Evolutionary conservation across 2,888 invertebrate genomes (phyloP), one percentile per base, ranked within the genome.

Genomic region (Drosophila kuntzei): DNA sequence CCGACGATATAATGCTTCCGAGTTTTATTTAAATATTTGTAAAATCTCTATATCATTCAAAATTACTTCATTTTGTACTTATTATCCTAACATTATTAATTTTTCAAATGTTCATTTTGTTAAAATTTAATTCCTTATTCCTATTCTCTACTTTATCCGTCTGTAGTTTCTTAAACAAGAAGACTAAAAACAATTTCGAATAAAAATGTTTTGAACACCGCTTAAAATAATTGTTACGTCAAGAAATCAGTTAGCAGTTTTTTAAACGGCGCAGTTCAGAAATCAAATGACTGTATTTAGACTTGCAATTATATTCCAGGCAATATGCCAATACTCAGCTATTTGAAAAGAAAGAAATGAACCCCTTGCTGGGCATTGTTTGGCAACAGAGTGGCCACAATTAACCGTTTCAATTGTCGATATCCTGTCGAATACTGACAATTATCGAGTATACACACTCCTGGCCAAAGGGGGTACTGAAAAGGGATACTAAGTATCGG

Each of bases 351-450:
- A 20, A 11, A 11, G 36, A 6, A 36, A 7, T 46, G n/a, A 36
- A 57, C 12, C 34, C 43, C 44, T 44, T 44, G 55, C 27, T 27
- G 57, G 16, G 39, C 36, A 58, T 57, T 61, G 61, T 78, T 77
- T 76, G 59, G 41, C 68, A 47, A 75, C 57, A 57, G 29, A 62
- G 65, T 67, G 36, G 61, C 71, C 77, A 67, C 76, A 78, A 79
- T 79, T 76, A 75, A 72, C 76, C 59, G 57, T 65, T 68, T 64
- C 69, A 64, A 79, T 76, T 76, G 76, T 65, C 59, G 65, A 67
- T 61, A 64, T 71, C 72, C 69, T 64, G 65, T 44, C 51, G 58
- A 57, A 70, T 66, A 71, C 59, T 55, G 49, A 47, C 75, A 75
- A 75, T 67, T 75, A 75, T 63, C 66, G 62, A 60, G 12, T 34